phyloP scores from a whole-genome alignment of 2,113 vertebrate genomes.

The Macrotis lagotis region DNA sequence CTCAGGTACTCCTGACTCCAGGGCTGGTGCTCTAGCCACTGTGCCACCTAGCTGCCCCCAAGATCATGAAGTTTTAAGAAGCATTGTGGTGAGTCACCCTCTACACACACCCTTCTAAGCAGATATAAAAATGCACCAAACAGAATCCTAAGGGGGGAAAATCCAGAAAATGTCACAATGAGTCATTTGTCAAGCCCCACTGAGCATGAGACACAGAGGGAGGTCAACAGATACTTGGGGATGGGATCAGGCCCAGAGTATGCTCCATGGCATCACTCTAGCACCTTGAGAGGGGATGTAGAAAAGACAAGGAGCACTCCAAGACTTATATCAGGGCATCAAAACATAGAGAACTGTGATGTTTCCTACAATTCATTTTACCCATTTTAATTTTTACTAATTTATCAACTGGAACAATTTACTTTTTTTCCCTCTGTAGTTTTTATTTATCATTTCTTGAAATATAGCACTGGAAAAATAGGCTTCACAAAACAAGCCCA shows the following conservation, averaged over 20 bases:
- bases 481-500: not conserved
- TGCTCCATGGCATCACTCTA: not conserved
- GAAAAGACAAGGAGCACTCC: not conserved
- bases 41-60: no score
- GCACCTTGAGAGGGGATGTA: not conserved
- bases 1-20: no score
- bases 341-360: not conserved
- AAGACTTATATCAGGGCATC: not conserved
- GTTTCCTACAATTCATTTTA: not conserved
- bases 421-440: not conserved
- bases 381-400: not conserved
- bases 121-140: not conserved
- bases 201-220: not conserved
- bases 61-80: not conserved
- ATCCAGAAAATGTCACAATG: not conserved
- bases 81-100: not conserved
- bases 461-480: not conserved
- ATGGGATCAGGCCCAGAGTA: not conserved
- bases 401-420: not conserved
- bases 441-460: not conserved
- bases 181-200: not conserved
- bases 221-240: not conserved
- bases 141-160: not conserved
- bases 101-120: not conserved
- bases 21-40: no score